phyloP scores from a whole-genome alignment of 1,140 invertebrate genomes.

The Caerostris darwini region DNA sequence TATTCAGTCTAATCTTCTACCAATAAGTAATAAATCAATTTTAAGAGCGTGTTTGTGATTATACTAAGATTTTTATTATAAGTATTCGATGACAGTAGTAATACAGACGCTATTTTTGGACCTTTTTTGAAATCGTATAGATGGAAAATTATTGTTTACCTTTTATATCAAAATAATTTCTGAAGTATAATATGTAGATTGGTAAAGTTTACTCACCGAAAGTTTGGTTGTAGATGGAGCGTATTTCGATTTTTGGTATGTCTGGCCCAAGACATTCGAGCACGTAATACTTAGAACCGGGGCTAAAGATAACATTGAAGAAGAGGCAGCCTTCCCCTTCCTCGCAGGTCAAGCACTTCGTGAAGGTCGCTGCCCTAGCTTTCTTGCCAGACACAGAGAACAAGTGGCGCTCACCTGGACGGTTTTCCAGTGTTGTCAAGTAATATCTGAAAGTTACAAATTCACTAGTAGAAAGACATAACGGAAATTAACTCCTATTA shows the following conservation, averaged over 20 bases:
- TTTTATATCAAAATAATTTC: too few relatives aligned
- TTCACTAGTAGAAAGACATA: too few relatives aligned
- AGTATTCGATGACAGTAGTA: too few relatives aligned
- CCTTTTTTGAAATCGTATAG: too few relatives aligned
- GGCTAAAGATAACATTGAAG: slow-evolving; percentile 86
- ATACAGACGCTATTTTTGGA: too few relatives aligned
- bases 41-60: too few relatives aligned
- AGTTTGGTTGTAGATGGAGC: slow-evolving; percentile 83
- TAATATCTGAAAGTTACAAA: slow-evolving; percentile 87
- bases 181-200: too few relatives aligned
- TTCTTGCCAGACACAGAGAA: slow-evolving; percentile 70
- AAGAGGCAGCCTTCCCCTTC: slow-evolving; percentile 80
- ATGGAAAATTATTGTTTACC: too few relatives aligned
- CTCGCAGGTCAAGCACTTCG: slow-evolving; percentile 77
- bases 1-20: too few relatives aligned
- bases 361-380: slow-evolving; percentile 18
- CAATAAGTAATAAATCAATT: too few relatives aligned
- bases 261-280: slow-evolving; percentile 93
- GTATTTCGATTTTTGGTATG: slow-evolving; percentile 88
- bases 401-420: slow-evolving; percentile 90
- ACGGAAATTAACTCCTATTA: too few relatives aligned
- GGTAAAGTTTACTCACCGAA: slow-evolving; percentile 70
- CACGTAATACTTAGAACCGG: slow-evolving; percentile 87
- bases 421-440: slow-evolving; percentile 89
- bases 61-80: too few relatives aligned